These are phyloP conservation scores for Hydroisotoma schaefferi DNA, from an alignment of 2,888 invertebrate species.

Conservation along the genomic window DNA sequence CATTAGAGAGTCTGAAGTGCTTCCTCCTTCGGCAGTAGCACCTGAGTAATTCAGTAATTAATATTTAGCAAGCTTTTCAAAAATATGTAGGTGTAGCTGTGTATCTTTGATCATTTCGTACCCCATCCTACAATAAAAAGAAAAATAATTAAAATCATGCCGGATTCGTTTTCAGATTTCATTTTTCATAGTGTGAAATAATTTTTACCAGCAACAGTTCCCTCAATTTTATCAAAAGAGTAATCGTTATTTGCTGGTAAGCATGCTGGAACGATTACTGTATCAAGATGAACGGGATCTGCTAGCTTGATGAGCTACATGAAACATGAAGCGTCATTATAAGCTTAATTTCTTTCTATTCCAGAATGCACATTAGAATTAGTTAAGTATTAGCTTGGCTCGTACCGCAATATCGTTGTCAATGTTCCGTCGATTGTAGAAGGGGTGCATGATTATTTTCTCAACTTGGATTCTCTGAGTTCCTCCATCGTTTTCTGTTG, in stretches of 20 bases:
- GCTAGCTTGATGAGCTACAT: not conserved
- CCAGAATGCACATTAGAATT: too few relatives aligned
- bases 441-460: conserved; percentile 25
- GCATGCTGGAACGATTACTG: conserved; percentile 40
- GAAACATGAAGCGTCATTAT: too few relatives aligned
- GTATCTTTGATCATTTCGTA: not conserved
- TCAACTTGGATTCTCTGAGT: conserved; percentile 35
- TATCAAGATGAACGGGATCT: not conserved
- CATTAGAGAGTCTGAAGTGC: conserved; percentile 25
- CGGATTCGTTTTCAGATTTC: not conserved
- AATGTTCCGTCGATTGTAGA: conserved; percentile 13
- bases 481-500: conserved; percentile 38
- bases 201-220: conserved; percentile 38
- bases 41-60: too few relatives aligned
- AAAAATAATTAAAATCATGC: not conserved
- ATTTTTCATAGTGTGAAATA: not conserved
- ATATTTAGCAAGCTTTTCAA: not conserved
- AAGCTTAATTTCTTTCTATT: too few relatives aligned
- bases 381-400: too few relatives aligned
- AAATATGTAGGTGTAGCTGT: too few relatives aligned
- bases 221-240: conserved; percentile 32
- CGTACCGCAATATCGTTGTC: conserved; percentile 32
- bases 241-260: conserved; percentile 33
- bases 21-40: conserved; percentile 26
- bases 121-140: conserved; percentile 4